These are phyloP conservation scores for Phengaris alcon DNA, from an alignment of 2,888 invertebrate genomes.

Conservation along the genomic window DNA sequence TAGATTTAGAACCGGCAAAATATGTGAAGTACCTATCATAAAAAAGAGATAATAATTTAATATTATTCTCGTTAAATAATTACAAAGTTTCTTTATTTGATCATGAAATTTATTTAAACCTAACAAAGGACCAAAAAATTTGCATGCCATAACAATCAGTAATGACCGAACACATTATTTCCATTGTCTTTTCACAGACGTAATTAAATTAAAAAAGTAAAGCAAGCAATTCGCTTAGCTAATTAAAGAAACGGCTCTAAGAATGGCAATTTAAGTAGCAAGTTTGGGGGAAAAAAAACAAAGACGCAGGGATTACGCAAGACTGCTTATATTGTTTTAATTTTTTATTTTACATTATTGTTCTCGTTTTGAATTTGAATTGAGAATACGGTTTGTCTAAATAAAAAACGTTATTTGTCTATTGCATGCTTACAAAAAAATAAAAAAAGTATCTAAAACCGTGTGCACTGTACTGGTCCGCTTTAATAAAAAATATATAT, in stretches of 20 bases:
- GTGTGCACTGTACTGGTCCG: too few species aligned
- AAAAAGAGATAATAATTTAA: not conserved
- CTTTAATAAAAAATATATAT: not conserved
- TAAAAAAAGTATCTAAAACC: not conserved
- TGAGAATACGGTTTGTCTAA: not conserved
- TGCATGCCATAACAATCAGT: conserved; percentile 61
- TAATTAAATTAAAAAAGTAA: conserved; percentile 76
- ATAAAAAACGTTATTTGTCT: not conserved
- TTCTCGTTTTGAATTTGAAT: conserved; percentile 32
- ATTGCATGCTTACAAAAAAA: not conserved
- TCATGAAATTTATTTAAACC: conserved; percentile 30
- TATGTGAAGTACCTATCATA: not conserved
- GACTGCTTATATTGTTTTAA: conserved; percentile 61
- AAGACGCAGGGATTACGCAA: conserved; percentile 53
- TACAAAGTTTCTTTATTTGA: conserved; percentile 10
- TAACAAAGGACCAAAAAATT: conserved; percentile 53
- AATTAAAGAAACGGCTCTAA: conserved; percentile 72
- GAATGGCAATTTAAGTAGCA: conserved; percentile 72
- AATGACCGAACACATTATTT: conserved; percentile 65
- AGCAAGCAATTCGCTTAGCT: conserved; percentile 74
- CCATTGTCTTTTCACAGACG: conserved; percentile 65
- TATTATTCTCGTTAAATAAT: not conserved
- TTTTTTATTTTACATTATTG: conserved; percentile 42
- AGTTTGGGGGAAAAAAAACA: conserved; percentile 68
- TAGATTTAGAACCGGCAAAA: not conserved